Evolutionary conservation across 2,888 invertebrate genomes (phyloP), one percentile per base, ranked within the genome.

Genomic region (Agriopis marginaria): DNA sequence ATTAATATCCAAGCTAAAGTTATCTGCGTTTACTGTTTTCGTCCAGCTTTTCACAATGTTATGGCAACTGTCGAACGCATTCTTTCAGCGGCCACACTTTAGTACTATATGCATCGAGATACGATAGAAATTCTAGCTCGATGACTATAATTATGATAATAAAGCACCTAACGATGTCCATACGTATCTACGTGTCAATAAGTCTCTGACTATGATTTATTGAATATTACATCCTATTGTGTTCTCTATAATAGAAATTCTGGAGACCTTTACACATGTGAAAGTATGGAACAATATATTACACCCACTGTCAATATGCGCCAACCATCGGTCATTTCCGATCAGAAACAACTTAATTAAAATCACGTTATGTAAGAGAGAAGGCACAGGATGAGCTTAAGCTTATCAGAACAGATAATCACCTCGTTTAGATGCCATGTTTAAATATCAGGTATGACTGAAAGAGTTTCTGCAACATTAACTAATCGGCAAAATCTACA

Each of bases 151-250:
- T 23, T 55, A 40, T 23, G 7, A 23, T 58, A 58, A 58, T 53
- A 62, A 32, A 23, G 14, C 62, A 53, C 62, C 53, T 44, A 62
- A 62, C 14, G 62, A 62, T 53, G 44, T 51, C 42, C 51, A 44
- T 42, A 62, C 17, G 17, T 62, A 51, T 17, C 40, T 12, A 44
- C 12, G n/a, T 64, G 50, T 64, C 66, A 54, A 53, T 58, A 51
- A 62, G 59, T 54, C 56, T 14, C 53, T 62, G 17, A 54, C 58
- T 63, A 63, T 70, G 70, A 72, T 72, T 65, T 73, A 73, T 72
- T 64, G 54, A 61, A 53, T 62, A 56, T 63, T 40, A 54, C 54
- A 72, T 66, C 44, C 53, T 17, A 69, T 69, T 62, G 69, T 69
- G 51, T 65, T 70, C 47, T 53, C 23, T 42, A 65, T 51, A 58